Conservation (phyloP, 1,140 invertebrate genomes). For the Rhizoglyphus robini region DNA sequence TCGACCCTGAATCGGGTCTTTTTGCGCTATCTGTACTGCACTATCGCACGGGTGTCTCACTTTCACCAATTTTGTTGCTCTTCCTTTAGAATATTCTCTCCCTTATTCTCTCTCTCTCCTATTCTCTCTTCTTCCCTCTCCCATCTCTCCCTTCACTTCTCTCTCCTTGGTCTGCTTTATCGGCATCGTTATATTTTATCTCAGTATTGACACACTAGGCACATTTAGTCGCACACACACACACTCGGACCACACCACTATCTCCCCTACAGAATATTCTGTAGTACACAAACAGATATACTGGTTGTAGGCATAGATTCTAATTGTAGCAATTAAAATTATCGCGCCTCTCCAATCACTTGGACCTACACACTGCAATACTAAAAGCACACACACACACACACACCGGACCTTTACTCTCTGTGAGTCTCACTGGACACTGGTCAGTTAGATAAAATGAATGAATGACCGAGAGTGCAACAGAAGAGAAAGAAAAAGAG, state of each 20-base stretch:
- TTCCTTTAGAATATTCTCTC: no score
- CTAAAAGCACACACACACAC: no score
- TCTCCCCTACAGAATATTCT: neutral
- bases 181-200: constrained; percentile 15
- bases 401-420: no score
- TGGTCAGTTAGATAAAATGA: no score
- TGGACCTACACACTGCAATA: neutral
- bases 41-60: neutral
- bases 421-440: no score
- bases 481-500: no score
- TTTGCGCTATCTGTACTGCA: neutral
- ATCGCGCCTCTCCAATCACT: neutral
- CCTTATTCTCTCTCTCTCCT: no score
- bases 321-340: constrained; percentile 15
- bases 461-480: neutral
- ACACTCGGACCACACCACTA: neutral
- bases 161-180: neutral
- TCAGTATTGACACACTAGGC: constrained; percentile 1
- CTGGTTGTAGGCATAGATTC: neutral
- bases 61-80: neutral
- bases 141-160: neutral
- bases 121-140: no score
- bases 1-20: neutral
- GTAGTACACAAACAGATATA: no score
- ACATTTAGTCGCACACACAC: neutral